Conservation (phyloP, 2,888 invertebrate species). For the Perithous albicinctus region DNA sequence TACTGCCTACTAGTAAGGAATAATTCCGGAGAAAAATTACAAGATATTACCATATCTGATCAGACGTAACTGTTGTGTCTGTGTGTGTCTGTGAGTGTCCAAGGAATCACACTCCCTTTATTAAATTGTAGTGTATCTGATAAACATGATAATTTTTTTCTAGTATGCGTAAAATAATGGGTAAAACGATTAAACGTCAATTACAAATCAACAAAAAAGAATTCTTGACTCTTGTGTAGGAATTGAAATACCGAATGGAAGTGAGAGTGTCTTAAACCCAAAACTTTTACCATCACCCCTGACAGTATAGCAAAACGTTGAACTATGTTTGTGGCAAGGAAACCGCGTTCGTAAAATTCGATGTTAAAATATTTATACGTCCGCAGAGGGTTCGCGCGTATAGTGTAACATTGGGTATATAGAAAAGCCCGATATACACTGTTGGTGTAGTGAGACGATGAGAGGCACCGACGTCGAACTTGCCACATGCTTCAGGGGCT, state of each 20-base stretch:
- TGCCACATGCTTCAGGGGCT: slow-evolving; percentile 51
- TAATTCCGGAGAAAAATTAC: too few relatives aligned
- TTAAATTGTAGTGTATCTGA: too few relatives aligned
- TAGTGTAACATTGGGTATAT: background rate
- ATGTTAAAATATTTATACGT: slow-evolving; percentile 59
- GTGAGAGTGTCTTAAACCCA: background rate
- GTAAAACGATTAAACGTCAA: background rate
- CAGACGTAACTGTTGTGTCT: too few relatives aligned
- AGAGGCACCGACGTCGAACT: slow-evolving; percentile 48
- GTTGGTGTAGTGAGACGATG: background rate
- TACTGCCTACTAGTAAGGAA: too few relatives aligned
- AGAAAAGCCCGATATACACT: background rate
- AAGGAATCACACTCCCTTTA: too few relatives aligned
- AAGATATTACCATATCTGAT: too few relatives aligned
- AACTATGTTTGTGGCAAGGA: slow-evolving; percentile 6
- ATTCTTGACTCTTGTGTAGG: slow-evolving; percentile 2
- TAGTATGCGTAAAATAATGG: too few relatives aligned
- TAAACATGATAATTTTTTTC: too few relatives aligned
- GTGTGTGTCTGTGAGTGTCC: too few relatives aligned
- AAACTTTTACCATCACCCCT: slow-evolving; percentile 21
- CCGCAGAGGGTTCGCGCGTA: background rate
- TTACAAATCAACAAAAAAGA: background rate
- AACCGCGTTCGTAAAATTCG: slow-evolving; percentile 48
- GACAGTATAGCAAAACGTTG: slow-evolving; percentile 28
- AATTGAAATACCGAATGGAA: background rate